A percentile compares a stretch with the other conserved stretches of the same genome.
phyloP scores from a whole-genome alignment of 2,113 vertebrate genomes.

The Brevimyrus niger region DNA sequence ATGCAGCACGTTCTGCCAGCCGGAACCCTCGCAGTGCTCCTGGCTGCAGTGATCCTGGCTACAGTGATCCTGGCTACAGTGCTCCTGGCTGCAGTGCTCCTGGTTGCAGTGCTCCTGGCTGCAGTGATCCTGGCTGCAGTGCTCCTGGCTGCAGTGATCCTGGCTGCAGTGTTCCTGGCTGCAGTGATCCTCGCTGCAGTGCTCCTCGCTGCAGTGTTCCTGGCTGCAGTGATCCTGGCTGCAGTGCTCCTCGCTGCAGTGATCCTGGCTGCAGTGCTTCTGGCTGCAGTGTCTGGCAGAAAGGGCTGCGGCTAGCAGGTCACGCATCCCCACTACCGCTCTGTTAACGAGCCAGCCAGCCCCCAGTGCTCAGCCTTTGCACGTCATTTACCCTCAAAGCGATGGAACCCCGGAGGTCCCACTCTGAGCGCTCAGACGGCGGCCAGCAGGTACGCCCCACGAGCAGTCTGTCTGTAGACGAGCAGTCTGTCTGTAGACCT shows the following conservation, averaged over 20 bases:
- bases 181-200: neutral
- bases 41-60: too few relatives aligned
- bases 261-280: neutral
- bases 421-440: slow-evolving; percentile 9
- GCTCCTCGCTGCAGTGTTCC: neutral
- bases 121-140: neutral
- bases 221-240: neutral
- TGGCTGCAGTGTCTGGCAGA: neutral
- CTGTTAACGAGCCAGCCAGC: slow-evolving; percentile 45
- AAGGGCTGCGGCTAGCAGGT: slow-evolving; percentile 21
- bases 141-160: neutral
- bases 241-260: neutral
- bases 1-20: neutral
- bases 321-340: slow-evolving; percentile 12
- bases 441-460: neutral
- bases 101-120: neutral
- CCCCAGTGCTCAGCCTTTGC: slow-evolving; percentile 42
- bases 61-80: neutral
- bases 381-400: slow-evolving; percentile 47
- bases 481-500: neutral
- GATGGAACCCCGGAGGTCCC: slow-evolving; percentile 25
- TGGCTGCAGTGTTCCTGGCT: neutral
- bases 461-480: neutral
- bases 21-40: neutral
- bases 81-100: neutral